These are phyloP conservation scores for Poecile atricapillus DNA, from an alignment of 2,113 vertebrate species.

Conservation along the genomic window DNA sequence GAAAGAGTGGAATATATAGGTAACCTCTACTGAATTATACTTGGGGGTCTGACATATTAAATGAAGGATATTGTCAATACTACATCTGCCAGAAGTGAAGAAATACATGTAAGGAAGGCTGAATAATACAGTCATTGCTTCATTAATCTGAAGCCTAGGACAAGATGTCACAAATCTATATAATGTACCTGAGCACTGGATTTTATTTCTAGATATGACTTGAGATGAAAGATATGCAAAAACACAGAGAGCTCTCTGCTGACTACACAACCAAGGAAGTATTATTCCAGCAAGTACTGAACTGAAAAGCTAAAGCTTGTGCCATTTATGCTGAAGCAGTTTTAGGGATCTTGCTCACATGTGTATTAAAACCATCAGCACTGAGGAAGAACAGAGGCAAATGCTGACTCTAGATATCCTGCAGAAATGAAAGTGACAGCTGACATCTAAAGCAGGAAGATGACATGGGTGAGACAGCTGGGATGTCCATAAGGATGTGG, in stretches of 20 bases:
- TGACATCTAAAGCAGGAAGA: not conserved
- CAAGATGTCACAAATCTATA: conserved; percentile 47
- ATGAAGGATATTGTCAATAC: conserved; percentile 24
- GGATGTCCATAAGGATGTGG: not conserved
- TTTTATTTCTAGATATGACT: conserved; percentile 39
- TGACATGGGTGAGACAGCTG: not conserved
- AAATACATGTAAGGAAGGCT: not conserved
- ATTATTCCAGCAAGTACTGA: conserved; percentile 4
- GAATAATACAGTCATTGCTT: conserved; percentile 21
- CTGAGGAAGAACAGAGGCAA: not conserved
- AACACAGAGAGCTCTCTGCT: conserved; percentile 5
- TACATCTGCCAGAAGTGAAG: conserved; percentile 29
- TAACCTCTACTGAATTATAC: conserved; percentile 23
- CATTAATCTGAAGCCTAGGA: conserved; percentile 23
- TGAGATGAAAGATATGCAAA: conserved; percentile 24
- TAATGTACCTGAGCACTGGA: not conserved
- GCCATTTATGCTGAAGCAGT: not conserved
- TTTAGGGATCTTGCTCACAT: conserved; percentile 5
- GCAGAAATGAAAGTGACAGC: not conserved
- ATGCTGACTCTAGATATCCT: not conserved
- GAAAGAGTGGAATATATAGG: not conserved
- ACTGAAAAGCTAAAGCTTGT: not conserved
- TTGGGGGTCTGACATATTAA: not conserved
- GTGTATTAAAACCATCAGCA: not conserved
- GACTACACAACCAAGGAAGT: not conserved